Conservation (phyloP, 2,113 vertebrate genomes). For the Archocentrus centrarchus region DNA sequence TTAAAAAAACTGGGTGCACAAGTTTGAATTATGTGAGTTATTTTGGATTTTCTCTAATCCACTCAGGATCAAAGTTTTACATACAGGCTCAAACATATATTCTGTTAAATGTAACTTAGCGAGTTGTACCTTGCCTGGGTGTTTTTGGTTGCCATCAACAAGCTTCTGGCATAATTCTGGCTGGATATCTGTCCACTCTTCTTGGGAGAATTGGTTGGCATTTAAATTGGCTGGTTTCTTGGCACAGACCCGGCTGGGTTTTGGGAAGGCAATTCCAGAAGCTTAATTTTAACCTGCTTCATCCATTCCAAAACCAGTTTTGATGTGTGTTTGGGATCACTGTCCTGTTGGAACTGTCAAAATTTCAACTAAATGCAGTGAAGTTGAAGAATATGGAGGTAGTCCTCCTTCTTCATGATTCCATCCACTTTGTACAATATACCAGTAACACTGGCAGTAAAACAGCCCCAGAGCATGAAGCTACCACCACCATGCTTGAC, state of each 20-base stretch:
- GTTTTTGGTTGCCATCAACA: neutral
- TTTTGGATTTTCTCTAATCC: neutral
- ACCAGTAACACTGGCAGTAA: neutral
- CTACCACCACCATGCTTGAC: neutral
- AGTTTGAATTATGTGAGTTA: neutral
- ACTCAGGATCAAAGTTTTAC: neutral
- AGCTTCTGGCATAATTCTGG: neutral
- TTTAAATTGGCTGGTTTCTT: neutral
- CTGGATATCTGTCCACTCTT: neutral
- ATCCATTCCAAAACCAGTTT: neutral
- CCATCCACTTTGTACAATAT: neutral
- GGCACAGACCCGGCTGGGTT: neutral
- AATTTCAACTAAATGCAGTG: neutral
- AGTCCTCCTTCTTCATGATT: too few relatives aligned
- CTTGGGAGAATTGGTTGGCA: neutral
- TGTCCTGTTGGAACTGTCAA: neutral
- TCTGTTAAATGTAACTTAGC: neutral
- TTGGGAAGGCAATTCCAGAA: neutral
- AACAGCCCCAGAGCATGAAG: rapidly evolving
- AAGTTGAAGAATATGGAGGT: neutral
- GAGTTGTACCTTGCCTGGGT: neutral
- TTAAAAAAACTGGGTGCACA: neutral
- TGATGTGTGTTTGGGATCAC: neutral
- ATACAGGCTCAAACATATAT: neutral
- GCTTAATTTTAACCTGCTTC: neutral